These are phyloP conservation scores for Listronotus bonariensis DNA, from an alignment of 1,140 invertebrate genomes.

Conservation along the genomic window DNA sequence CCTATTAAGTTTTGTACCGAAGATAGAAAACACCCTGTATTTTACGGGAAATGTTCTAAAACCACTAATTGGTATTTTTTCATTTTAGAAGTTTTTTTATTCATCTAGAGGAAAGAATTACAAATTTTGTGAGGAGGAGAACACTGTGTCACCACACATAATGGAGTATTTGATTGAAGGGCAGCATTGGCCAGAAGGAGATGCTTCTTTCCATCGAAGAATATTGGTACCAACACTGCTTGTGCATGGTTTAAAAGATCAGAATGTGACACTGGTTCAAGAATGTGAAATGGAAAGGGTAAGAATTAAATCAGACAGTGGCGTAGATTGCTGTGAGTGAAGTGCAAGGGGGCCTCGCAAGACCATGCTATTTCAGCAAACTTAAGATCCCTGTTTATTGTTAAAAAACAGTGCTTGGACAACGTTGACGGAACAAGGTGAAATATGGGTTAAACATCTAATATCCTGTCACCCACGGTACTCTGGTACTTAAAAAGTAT, in stretches of 20 bases:
- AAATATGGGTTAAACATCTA: too few species aligned
- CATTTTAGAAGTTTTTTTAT: slow-evolving; percentile 56
- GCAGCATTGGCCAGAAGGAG: slow-evolving; percentile 73
- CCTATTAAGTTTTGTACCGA: too few species aligned
- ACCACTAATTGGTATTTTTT: too few species aligned
- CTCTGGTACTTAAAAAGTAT: too few species aligned
- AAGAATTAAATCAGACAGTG: too few species aligned
- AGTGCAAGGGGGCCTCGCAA: too few species aligned
- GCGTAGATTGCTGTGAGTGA: too few species aligned
- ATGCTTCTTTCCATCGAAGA: slow-evolving; percentile 71
- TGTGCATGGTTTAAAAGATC: slow-evolving; percentile 72
- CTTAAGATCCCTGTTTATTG: background rate
- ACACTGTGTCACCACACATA: slow-evolving; percentile 64
- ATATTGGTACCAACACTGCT: slow-evolving; percentile 71
- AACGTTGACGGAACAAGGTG: too few species aligned
- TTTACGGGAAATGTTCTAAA: too few species aligned
- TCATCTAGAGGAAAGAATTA: slow-evolving; percentile 63
- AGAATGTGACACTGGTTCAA: slow-evolving; percentile 70
- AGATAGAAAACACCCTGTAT: too few species aligned
- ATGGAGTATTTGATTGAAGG: slow-evolving; percentile 59
- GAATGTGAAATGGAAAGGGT: slow-evolving; percentile 78
- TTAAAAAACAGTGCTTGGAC: too few species aligned
- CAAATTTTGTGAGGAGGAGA: slow-evolving; percentile 59
- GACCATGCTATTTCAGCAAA: background rate
- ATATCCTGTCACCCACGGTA: too few species aligned